Conservation (phyloP, 2,888 invertebrate species). For the Drosophila merina region DNA sequence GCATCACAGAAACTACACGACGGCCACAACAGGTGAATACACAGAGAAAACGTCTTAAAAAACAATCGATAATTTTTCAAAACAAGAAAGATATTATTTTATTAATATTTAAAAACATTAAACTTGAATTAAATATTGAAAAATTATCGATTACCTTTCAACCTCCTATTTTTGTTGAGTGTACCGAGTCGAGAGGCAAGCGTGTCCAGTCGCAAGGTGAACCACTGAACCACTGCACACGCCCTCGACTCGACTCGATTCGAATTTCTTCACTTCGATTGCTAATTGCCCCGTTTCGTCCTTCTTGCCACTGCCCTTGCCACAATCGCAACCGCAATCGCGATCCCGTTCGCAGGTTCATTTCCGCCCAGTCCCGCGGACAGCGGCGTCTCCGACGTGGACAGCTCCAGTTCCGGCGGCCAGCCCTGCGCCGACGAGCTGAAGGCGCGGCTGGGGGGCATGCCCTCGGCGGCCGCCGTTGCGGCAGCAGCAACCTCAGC, state of each 20-base stretch:
- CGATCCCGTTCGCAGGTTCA: constrained; percentile 88
- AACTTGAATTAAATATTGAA: neutral
- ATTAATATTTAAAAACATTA: no score
- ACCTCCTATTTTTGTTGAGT: constrained; percentile 6
- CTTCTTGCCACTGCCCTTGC: constrained; percentile 5
- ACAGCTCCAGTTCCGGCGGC: constrained; percentile 94
- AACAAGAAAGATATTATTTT: no score
- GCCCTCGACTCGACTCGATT: constrained; percentile 49
- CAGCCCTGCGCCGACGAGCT: constrained; percentile 89
- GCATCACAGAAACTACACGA: constrained; percentile 84
- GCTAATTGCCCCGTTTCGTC: constrained; percentile 41
- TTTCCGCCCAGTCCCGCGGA: constrained; percentile 98
- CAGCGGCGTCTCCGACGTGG: constrained; percentile 98
- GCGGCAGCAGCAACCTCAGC: constrained; percentile 52
- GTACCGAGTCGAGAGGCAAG: constrained; percentile 22
- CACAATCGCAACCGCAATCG: neutral
- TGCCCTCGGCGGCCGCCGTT: constrained; percentile 84
- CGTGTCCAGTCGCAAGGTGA: constrained; percentile 53
- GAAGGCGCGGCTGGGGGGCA: constrained; percentile 92
- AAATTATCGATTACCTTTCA: neutral
- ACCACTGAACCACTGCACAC: constrained; percentile 59
- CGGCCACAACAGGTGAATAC: constrained; percentile 84
- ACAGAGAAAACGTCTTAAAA: constrained; percentile 15
- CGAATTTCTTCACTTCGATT: constrained; percentile 27
- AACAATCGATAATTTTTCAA: neutral